These are phyloP conservation scores for Apostichopus parvimensis DNA, from an alignment of 35 echinoderm and acorn worm genomes.

Conservation along the genomic window DNA sequence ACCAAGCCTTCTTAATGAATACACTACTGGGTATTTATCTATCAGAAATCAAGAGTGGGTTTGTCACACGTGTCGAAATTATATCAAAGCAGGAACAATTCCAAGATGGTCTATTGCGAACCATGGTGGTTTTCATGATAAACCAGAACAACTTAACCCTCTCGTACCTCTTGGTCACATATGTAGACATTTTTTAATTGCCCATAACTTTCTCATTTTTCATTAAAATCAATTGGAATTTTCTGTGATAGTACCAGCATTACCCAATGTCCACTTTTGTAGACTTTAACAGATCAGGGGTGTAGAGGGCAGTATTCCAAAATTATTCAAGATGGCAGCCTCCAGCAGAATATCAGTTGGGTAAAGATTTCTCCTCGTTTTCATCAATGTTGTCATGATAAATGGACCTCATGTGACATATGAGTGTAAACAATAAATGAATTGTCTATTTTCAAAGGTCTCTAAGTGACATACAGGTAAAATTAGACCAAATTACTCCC, in stretches of 20 bases:
- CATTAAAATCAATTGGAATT: slow-evolving; percentile 33
- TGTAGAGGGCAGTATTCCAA: slow-evolving; percentile 27
- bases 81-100: background rate
- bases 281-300: background rate
- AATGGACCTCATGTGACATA: slow-evolving; percentile 38
- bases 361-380: background rate
- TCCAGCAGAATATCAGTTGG: slow-evolving; percentile 12
- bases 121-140: too few species aligned
- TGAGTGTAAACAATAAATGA: slow-evolving; percentile 21
- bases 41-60: background rate
- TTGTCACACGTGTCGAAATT: slow-evolving; percentile 9
- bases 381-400: slow-evolving; percentile 29
- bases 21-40: background rate
- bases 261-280: slow-evolving; percentile 26
- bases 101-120: background rate
- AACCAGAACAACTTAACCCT: background rate
- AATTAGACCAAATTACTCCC: slow-evolving; percentile 5
- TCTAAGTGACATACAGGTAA: slow-evolving; percentile 7
- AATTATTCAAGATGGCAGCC: slow-evolving; percentile 38
- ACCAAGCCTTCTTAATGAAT: background rate
- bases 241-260: slow-evolving; percentile 21
- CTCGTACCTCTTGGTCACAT: slow-evolving; percentile 42
- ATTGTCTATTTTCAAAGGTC: background rate
- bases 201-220: slow-evolving; percentile 7
- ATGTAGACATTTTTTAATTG: slow-evolving; percentile 30